Evolutionary conservation across 2,797 vertebrate species (phyloP).

Genomic region (Anguilla obscura): DNA sequence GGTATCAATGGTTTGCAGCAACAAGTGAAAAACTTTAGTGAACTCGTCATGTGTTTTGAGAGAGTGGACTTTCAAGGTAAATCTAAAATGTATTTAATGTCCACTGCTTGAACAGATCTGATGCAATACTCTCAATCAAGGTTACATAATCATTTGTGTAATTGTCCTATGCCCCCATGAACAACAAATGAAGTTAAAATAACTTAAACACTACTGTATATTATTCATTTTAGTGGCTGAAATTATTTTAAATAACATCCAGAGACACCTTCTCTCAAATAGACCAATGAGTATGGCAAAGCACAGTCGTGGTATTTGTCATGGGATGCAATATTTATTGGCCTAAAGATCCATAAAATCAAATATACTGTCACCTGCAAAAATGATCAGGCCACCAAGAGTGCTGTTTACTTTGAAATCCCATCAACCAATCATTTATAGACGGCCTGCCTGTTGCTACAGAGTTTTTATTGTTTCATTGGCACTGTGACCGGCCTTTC

Average conservation of each 20-base stretch:
- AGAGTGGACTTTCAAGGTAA: not conserved
- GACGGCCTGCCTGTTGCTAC: not conserved
- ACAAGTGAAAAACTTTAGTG: not conserved
- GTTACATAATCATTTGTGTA: not conserved
- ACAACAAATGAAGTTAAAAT: not conserved
- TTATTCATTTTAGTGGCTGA: not conserved
- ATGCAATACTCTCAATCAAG: not conserved
- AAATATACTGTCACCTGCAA: not conserved
- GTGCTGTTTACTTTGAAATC: not conserved
- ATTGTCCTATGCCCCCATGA: not conserved
- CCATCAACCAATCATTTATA: not conserved
- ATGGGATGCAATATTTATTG: not conserved
- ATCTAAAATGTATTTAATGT: not conserved
- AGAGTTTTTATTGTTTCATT: not conserved
- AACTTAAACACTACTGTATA: not conserved
- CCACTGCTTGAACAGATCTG: not conserved
- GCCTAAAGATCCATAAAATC: not conserved
- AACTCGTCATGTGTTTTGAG: not conserved
- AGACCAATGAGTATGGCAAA: not conserved
- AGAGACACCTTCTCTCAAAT: not conserved
- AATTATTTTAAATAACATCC: not conserved
- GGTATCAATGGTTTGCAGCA: not conserved
- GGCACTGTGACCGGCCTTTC: not conserved
- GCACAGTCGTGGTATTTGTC: not conserved
- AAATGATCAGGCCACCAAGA: not conserved